Percentiles rank a stretch among this genome's conserved stretches.
Evolutionary conservation across 2,797 vertebrate species (phyloP).

Genomic region (Xenops minutus): DNA sequence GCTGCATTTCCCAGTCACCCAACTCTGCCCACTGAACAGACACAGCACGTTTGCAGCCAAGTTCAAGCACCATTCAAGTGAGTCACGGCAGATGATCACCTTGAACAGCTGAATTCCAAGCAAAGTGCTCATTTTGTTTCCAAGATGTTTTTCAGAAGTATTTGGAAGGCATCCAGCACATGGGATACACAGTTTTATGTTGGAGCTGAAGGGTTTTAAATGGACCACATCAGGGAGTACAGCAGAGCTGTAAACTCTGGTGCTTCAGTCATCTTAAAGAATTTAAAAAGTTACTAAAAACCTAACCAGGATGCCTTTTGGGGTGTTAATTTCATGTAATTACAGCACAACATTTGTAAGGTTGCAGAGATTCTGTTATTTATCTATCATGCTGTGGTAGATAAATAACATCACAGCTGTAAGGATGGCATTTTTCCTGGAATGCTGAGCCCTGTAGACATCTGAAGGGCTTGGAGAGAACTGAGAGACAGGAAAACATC

Average conservation of each 20-base stretch:
- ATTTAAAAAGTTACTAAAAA: not conserved
- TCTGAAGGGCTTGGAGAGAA: not conserved
- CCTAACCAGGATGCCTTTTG: not conserved
- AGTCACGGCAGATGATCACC: not conserved
- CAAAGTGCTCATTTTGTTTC: not conserved
- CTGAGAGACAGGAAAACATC: not conserved
- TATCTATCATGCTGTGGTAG: not conserved
- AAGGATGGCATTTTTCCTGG: not conserved
- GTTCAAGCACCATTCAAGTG: not conserved
- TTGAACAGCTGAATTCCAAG: conserved; percentile 5
- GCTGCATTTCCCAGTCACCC: not conserved
- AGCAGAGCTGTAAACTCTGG: not conserved
- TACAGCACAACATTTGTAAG: not conserved
- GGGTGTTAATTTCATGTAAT: not conserved
- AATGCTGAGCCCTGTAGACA: not conserved
- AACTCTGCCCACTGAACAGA: not conserved
- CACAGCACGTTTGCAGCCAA: not conserved
- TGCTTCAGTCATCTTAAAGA: not conserved
- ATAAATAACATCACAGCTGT: not conserved
- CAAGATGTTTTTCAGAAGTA: not conserved
- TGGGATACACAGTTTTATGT: not conserved
- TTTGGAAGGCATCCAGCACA: not conserved
- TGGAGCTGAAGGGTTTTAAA: not conserved
- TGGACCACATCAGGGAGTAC: not conserved
- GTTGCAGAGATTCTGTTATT: not conserved